Percentiles rank a stretch among this genome's conserved stretches.
Evolutionary conservation across 2,113 vertebrate genomes (phyloP).

Genomic region (Dicentrarchus labrax): DNA sequence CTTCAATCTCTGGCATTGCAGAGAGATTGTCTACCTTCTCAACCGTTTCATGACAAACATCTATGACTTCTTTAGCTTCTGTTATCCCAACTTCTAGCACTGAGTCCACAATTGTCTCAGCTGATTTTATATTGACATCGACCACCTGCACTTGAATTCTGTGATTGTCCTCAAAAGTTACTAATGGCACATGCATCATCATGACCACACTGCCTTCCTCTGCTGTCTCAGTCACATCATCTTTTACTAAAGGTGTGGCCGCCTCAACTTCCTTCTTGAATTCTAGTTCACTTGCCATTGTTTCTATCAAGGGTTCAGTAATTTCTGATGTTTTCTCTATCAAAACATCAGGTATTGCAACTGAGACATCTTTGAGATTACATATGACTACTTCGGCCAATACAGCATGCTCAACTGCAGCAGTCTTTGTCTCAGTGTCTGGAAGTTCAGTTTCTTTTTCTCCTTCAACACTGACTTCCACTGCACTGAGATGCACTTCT

Average conservation of each 20-base stretch:
- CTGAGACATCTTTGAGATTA: constrained; percentile 32
- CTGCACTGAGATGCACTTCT: constrained; percentile 15
- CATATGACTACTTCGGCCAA: constrained; percentile 23
- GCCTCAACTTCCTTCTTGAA: constrained; percentile 61
- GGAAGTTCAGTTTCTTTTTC: constrained; percentile 44
- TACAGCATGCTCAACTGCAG: constrained; percentile 15
- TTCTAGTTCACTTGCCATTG: constrained; percentile 59
- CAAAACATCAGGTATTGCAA: constrained; percentile 22
- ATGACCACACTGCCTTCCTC: constrained; percentile 41
- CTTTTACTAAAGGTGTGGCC: constrained; percentile 20
- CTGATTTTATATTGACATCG: constrained; percentile 39
- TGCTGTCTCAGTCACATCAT: constrained; percentile 42
- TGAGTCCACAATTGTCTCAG: constrained; percentile 44
- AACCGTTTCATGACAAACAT: constrained; percentile 51
- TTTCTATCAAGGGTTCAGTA: constrained; percentile 50
- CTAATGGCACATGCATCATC: constrained; percentile 43
- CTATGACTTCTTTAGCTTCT: constrained; percentile 42
- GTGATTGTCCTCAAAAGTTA: constrained; percentile 44
- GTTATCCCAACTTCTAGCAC: constrained; percentile 56
- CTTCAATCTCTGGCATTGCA: constrained; percentile 43
- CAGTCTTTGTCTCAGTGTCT: constrained; percentile 15
- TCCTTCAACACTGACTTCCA: constrained; percentile 26
- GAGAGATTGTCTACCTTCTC: background rate
- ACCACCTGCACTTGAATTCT: constrained; percentile 51
- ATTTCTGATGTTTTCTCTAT: constrained; percentile 55